phyloP scores from a whole-genome alignment of 2,888 invertebrate species.

The Eustalomyia histrio region DNA sequence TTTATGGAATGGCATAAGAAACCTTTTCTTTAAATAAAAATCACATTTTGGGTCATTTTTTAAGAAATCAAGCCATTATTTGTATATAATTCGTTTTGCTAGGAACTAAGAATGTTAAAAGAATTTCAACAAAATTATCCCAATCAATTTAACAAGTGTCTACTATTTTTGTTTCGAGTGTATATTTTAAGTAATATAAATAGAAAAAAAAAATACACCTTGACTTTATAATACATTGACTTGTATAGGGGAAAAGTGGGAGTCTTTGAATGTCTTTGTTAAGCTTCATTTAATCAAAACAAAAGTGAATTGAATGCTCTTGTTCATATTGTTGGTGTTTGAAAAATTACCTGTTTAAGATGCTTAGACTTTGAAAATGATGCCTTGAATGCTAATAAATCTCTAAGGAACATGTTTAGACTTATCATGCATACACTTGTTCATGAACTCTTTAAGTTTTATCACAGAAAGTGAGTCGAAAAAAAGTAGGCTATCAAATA shows the following conservation, averaged over 20 bases:
- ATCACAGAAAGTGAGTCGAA: slow-evolving; percentile 19
- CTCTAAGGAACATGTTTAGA: slow-evolving; percentile 63
- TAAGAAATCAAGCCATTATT: no score
- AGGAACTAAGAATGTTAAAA: no score
- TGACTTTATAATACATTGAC: slow-evolving; percentile 45
- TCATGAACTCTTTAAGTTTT: not conserved
- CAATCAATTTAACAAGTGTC: no score
- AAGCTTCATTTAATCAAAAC: slow-evolving; percentile 78
- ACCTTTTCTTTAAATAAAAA: no score
- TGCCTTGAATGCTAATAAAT: slow-evolving; percentile 77
- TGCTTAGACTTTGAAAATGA: slow-evolving; percentile 70
- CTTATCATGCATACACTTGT: not conserved
- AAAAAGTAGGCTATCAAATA: slow-evolving; percentile 16
- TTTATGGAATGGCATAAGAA: no score
- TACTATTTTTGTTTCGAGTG: not conserved
- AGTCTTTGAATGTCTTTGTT: slow-evolving; percentile 67
- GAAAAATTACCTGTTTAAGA: slow-evolving; percentile 72
- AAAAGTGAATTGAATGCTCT: slow-evolving; percentile 69
- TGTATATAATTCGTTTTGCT: no score
- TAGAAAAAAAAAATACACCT: slow-evolving; percentile 14
- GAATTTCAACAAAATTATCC: no score
- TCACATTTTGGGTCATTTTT: no score
- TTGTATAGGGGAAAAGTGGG: slow-evolving; percentile 10
- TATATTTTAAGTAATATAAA: not conserved
- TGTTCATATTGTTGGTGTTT: slow-evolving; percentile 43